Evolutionary conservation across 2,113 vertebrate species (phyloP).

Genomic region (Scortum barcoo): DNA sequence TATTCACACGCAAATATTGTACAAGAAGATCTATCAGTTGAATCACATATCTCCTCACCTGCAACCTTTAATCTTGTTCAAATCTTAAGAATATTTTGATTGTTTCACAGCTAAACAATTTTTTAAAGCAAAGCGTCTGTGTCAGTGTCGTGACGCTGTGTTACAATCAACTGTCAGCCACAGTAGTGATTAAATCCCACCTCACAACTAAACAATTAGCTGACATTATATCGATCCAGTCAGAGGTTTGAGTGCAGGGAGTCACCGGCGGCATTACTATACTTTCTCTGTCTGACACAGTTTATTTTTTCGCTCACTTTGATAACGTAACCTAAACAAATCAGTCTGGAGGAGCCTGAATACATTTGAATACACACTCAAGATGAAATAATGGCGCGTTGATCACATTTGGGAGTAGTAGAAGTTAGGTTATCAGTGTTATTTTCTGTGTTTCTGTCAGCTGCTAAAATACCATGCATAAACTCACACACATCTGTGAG

Average conservation of each 20-base stretch:
- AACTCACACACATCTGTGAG: not conserved
- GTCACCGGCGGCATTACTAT: not conserved
- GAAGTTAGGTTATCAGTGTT: no score
- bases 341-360: not conserved
- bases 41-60: not conserved
- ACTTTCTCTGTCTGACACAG: not conserved
- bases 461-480: not conserved
- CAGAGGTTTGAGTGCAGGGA: constrained; percentile 15
- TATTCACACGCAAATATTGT: no score
- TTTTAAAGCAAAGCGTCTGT: not conserved
- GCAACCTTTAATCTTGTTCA: not conserved
- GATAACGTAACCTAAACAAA: not conserved
- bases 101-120: not conserved
- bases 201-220: constrained; percentile 20
- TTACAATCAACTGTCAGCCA: constrained; percentile 33
- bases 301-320: not conserved
- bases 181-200: constrained; percentile 41
- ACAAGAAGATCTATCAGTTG: not conserved
- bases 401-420: not conserved
- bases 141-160: constrained; percentile 26
- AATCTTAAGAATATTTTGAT: not conserved
- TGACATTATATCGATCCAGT: constrained; percentile 36
- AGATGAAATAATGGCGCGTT: not conserved
- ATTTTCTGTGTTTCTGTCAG: not conserved
- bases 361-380: not conserved